phyloP scores from a whole-genome alignment of 2,113 vertebrate species.

The Camelus bactrianus region DNA sequence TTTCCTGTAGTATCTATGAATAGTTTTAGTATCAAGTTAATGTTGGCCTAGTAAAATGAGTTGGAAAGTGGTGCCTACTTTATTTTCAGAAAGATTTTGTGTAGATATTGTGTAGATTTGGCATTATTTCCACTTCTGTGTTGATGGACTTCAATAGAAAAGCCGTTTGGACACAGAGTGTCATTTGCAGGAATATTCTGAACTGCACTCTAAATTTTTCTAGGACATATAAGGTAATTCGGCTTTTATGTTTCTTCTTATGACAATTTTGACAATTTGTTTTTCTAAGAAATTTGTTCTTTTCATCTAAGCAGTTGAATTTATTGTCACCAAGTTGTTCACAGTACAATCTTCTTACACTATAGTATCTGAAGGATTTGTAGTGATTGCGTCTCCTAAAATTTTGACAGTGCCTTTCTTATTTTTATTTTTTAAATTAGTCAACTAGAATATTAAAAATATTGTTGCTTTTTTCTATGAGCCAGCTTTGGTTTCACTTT shows the following conservation, averaged over 20 bases:
- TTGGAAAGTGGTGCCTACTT: background rate
- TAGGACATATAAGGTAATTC: background rate
- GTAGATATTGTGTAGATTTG: background rate
- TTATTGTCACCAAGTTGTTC: background rate
- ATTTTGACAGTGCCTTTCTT: background rate
- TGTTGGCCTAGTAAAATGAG: background rate
- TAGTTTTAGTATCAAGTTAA: background rate
- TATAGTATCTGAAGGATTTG: background rate
- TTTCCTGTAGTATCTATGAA: background rate
- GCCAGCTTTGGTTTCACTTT: background rate
- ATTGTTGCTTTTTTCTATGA: background rate
- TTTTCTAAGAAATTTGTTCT: background rate
- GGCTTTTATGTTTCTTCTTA: background rate
- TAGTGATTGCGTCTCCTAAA: background rate
- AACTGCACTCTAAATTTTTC: background rate
- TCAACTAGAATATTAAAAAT: background rate
- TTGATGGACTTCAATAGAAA: background rate
- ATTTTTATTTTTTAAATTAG: slow-evolving; percentile 1
- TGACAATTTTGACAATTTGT: background rate
- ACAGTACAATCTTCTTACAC: background rate
- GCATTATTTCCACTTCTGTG: background rate
- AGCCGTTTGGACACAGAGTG: background rate
- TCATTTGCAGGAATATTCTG: background rate
- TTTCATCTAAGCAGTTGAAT: slow-evolving; percentile 9
- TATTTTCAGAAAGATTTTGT: background rate